Evolutionary conservation across 1,140 invertebrate genomes (phyloP).

Genomic region (Notospermus geniculatus): DNA sequence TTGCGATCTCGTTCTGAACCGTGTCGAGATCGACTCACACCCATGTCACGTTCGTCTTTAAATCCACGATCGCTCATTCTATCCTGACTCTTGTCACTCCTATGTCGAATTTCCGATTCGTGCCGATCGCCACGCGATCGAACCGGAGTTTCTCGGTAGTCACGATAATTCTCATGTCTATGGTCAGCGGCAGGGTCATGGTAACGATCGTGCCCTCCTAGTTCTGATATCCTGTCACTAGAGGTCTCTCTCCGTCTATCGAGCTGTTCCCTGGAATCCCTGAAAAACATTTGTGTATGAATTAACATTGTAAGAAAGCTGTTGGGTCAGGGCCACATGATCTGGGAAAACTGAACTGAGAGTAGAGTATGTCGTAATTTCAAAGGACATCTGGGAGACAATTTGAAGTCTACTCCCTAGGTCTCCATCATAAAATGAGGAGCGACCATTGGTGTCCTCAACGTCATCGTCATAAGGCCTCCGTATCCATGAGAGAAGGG

Average conservation of each 20-base stretch:
- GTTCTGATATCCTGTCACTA: conserved; percentile 8
- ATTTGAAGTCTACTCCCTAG: too few relatives aligned
- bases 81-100: conserved; percentile 9
- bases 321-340: too few relatives aligned
- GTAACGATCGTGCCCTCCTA: neutral
- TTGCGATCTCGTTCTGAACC: neutral
- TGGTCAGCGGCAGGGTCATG: conserved; percentile 7
- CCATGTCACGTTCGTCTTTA: neutral
- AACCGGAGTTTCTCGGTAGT: conserved; percentile 5
- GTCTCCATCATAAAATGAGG: too few relatives aligned
- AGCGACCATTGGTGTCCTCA: too few relatives aligned
- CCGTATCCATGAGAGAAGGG: too few relatives aligned
- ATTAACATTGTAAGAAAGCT: too few relatives aligned
- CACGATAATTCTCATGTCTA: neutral
- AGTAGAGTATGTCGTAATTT: too few relatives aligned
- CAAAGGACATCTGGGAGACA: too few relatives aligned
- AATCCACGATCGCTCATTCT: neutral
- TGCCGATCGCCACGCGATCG: conserved; percentile 11
- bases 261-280: conserved; percentile 4
- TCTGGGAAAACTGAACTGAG: too few relatives aligned
- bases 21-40: neutral
- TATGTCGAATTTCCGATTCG: neutral
- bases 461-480: too few relatives aligned
- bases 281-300: neutral
- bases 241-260: conserved; percentile 1